Conservation (phyloP, 2,888 invertebrate genomes). For the Epistrophe grossulariae region DNA sequence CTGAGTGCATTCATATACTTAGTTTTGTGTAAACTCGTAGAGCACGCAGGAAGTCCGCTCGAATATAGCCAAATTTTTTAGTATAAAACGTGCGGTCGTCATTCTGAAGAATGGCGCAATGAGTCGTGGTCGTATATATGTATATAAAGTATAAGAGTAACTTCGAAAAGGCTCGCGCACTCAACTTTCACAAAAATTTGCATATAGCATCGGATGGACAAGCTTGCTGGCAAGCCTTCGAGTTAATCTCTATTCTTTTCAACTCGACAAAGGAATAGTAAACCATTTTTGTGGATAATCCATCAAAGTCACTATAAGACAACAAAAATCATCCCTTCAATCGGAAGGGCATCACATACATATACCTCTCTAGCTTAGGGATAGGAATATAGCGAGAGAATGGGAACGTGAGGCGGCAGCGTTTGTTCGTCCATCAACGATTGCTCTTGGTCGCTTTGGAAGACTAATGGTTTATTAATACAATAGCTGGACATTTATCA, state of each 20-base stretch:
- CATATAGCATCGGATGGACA: conserved; percentile 35
- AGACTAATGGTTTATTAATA: conserved; percentile 76
- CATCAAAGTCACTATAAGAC: conserved; percentile 74
- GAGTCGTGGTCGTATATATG: conserved; percentile 37
- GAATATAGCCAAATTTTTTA: conserved; percentile 33
- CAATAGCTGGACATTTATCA: conserved; percentile 75
- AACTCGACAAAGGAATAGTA: conserved; percentile 24
- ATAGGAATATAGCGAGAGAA: neutral
- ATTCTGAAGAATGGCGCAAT: conserved; percentile 50
- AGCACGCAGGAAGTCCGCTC: conserved; percentile 52
- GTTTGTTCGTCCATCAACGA: conserved; percentile 54
- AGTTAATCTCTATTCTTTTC: conserved; percentile 17
- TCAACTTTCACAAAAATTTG: conserved; percentile 63
- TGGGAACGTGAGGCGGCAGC: conserved; percentile 3
- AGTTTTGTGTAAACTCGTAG: conserved; percentile 25
- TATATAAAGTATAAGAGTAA: conserved; percentile 35
- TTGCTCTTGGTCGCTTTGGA: conserved; percentile 24
- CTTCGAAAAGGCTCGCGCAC: conserved; percentile 40
- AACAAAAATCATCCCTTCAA: conserved; percentile 74
- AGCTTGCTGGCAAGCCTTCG: neutral
- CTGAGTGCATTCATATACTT: conserved; percentile 4
- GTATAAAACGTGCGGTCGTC: conserved; percentile 53
- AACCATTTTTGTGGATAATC: conserved; percentile 68
- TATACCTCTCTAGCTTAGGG: neutral
- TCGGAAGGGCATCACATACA: conserved; percentile 36